These are phyloP conservation scores for Geopemphigus sp. DNA, from an alignment of 1,140 invertebrate species.

Conservation along the genomic window DNA sequence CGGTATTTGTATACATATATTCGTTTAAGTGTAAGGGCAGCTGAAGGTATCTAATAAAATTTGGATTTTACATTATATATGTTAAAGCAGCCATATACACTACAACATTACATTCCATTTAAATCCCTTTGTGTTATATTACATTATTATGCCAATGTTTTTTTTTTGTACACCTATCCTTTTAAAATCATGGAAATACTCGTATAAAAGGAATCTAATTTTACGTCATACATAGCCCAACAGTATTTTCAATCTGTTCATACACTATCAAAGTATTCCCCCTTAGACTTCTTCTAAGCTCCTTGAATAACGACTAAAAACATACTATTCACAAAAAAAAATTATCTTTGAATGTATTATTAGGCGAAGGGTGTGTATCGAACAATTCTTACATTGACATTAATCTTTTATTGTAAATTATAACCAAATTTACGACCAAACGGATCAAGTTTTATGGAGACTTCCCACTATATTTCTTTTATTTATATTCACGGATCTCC, in stretches of 20 bases:
- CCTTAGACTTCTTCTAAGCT: neutral
- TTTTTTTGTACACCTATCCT: neutral
- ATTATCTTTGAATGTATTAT: neutral
- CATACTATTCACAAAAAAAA: neutral
- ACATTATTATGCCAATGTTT: neutral
- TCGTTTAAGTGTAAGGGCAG: too few species aligned
- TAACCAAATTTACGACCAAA: neutral
- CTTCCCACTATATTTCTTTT: neutral
- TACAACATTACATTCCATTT: neutral
- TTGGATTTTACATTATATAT: neutral
- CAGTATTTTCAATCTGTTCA: neutral
- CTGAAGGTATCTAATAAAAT: constrained; percentile 4
- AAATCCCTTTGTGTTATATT: constrained; percentile 6
- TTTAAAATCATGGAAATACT: constrained; percentile 18
- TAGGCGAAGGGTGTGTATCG: too few species aligned
- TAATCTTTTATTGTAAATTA: neutral
- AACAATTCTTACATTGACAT: constrained; percentile 2
- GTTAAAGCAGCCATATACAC: neutral
- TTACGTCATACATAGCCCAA: neutral
- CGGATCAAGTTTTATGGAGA: neutral
- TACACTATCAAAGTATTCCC: neutral
- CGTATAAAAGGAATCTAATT: neutral
- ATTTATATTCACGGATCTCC: neutral
- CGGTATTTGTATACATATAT: too few species aligned
- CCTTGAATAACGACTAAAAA: neutral